Evolutionary conservation across 1,140 invertebrate species (phyloP).

Genomic region (Euschistus heros): DNA sequence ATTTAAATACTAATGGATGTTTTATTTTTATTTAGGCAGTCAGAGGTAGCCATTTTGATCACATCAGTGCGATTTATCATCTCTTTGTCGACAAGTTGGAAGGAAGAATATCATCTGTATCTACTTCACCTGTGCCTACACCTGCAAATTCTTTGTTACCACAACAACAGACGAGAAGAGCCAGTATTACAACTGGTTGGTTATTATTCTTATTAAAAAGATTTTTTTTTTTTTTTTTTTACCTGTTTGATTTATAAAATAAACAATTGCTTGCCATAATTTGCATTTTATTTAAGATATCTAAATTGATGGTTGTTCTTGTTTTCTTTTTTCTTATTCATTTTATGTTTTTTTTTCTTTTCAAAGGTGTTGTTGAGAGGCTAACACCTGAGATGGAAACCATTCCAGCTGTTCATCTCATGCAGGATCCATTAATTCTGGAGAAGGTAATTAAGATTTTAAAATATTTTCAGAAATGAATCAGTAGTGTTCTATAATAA

Average conservation of each 20-base stretch:
- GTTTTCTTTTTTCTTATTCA: background rate
- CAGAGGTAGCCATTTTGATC: slow-evolving; percentile 78
- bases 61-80: slow-evolving; percentile 94
- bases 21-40: slow-evolving; percentile 54
- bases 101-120: slow-evolving; percentile 36
- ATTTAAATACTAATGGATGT: slow-evolving; percentile 1
- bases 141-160: slow-evolving; percentile 24
- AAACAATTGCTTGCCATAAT: background rate
- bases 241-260: background rate
- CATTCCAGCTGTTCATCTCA: slow-evolving; percentile 47
- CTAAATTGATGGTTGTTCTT: background rate
- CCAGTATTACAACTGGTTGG: slow-evolving; percentile 54
- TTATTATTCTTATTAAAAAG: slow-evolving; percentile 8
- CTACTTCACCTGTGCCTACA: slow-evolving; percentile 34
- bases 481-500: background rate
- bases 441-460: slow-evolving; percentile 47
- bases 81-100: slow-evolving; percentile 72
- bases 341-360: slow-evolving; percentile 9
- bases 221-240: background rate
- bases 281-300: background rate
- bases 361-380: slow-evolving; percentile 36
- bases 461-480: slow-evolving; percentile 11
- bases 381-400: slow-evolving; percentile 44
- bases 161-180: slow-evolving; percentile 35
- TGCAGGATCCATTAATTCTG: slow-evolving; percentile 47